A percentile compares a stretch with the other conserved stretches of the same genome.
Conservation (phyloP, 2,113 vertebrate species). For the Andinoacara biseriatus region DNA sequence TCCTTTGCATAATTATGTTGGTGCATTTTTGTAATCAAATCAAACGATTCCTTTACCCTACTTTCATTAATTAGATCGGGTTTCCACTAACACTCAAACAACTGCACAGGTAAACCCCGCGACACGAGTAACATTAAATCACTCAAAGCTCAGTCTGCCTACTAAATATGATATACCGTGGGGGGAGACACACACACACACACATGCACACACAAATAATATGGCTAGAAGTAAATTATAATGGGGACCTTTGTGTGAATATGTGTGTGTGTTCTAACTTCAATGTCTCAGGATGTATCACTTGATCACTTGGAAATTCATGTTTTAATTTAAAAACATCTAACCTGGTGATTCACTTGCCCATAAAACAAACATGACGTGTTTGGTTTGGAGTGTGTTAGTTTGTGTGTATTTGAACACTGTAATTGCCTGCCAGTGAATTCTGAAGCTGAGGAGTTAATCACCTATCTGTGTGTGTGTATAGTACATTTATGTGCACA, state of each 20-base stretch:
- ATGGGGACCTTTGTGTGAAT: background rate
- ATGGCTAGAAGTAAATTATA: background rate
- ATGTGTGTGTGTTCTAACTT: background rate
- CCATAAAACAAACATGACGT: conserved; percentile 30
- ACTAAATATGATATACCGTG: background rate
- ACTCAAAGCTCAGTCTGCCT: background rate
- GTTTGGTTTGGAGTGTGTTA: conserved; percentile 1
- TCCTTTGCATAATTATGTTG: conserved; percentile 1
- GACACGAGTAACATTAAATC: background rate
- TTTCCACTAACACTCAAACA: background rate
- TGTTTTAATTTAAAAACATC: conserved; percentile 6
- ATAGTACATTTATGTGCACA: background rate
- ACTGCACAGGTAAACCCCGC: background rate
- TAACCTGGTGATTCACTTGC: conserved; percentile 8
- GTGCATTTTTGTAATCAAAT: conserved; percentile 7
- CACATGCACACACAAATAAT: background rate
- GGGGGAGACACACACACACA: background rate
- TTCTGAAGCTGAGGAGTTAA: conserved; percentile 49
- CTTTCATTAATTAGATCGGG: background rate
- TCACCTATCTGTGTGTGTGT: conserved; percentile 30
- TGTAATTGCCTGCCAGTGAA: conserved; percentile 54
- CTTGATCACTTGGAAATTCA: background rate
- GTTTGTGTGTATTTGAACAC: conserved; percentile 52
- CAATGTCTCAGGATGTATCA: background rate
- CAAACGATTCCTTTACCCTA: conserved; percentile 7